These are phyloP conservation scores for Carterocephalus palaemon DNA, from an alignment of 2,888 invertebrate species.

Conservation along the genomic window DNA sequence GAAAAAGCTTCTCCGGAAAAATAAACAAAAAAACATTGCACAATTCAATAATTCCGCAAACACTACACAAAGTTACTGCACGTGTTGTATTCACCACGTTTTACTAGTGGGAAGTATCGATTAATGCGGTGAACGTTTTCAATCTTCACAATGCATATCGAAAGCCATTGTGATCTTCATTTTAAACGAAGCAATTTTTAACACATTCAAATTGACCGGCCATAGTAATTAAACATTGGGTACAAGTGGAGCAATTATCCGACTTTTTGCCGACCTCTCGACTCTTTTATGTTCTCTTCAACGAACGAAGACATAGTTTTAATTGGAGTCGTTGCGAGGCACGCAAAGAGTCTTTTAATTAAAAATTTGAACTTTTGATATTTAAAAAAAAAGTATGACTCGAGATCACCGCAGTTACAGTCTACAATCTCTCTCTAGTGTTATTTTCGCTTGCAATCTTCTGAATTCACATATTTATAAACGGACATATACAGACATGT, in stretches of 20 bases:
- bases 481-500: too few relatives aligned
- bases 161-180: neutral
- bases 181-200: constrained; percentile 19
- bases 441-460: constrained; percentile 37
- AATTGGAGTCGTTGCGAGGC: constrained; percentile 70
- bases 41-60: too few relatives aligned
- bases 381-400: constrained; percentile 46
- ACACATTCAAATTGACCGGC: constrained; percentile 50
- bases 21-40: too few relatives aligned
- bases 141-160: too few relatives aligned
- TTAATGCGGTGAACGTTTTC: too few relatives aligned
- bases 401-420: constrained; percentile 42
- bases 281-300: constrained; percentile 59
- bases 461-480: constrained; percentile 34
- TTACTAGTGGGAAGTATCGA: too few relatives aligned
- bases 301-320: constrained; percentile 70
- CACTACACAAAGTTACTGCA: too few relatives aligned
- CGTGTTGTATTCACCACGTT: too few relatives aligned
- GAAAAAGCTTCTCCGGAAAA: too few relatives aligned
- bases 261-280: constrained; percentile 54
- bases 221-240: constrained; percentile 54
- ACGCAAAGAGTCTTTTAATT: constrained; percentile 69
- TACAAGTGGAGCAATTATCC: constrained; percentile 55
- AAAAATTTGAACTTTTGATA: constrained; percentile 67
- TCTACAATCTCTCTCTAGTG: constrained; percentile 38